A percentile compares a stretch with the other conserved stretches of the same genome.
Evolutionary conservation across 2,113 vertebrate genomes (phyloP).

Genomic region (Dicrurus megarhynchus): DNA sequence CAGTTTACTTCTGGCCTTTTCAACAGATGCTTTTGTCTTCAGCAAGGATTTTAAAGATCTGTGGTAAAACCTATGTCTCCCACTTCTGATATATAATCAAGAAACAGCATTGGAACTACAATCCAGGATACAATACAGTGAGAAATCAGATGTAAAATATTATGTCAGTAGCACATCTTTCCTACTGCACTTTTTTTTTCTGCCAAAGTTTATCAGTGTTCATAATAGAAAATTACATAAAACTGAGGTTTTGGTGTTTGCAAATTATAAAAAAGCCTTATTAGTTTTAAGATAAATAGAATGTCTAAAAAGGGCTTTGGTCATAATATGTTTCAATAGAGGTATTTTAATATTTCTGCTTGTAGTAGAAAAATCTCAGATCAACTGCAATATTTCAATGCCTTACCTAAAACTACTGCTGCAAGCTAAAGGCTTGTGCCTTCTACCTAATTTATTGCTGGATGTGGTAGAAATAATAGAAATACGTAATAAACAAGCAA

Average conservation of each 20-base stretch:
- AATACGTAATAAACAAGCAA: not conserved
- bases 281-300: not conserved
- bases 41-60: not conserved
- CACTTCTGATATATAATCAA: not conserved
- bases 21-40: not conserved
- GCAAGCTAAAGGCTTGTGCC: not conserved
- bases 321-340: not conserved
- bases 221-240: not conserved
- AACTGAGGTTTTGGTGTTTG: not conserved
- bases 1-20: not conserved
- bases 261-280: not conserved
- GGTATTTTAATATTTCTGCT: not conserved
- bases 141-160: not conserved
- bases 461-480: not conserved
- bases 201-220: not conserved
- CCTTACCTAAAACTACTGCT: not conserved
- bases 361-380: not conserved
- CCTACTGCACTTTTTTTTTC: not conserved
- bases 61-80: not conserved
- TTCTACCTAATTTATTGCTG: not conserved
- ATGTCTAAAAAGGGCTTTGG: fast-evolving
- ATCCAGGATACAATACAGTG: not conserved
- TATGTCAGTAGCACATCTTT: not conserved
- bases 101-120: not conserved
- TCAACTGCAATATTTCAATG: not conserved